Percentiles rank a stretch among this genome's conserved stretches.
These are phyloP conservation scores for Crenichthys baileyi DNA, from an alignment of 2,797 vertebrate genomes.

Conservation along the genomic window DNA sequence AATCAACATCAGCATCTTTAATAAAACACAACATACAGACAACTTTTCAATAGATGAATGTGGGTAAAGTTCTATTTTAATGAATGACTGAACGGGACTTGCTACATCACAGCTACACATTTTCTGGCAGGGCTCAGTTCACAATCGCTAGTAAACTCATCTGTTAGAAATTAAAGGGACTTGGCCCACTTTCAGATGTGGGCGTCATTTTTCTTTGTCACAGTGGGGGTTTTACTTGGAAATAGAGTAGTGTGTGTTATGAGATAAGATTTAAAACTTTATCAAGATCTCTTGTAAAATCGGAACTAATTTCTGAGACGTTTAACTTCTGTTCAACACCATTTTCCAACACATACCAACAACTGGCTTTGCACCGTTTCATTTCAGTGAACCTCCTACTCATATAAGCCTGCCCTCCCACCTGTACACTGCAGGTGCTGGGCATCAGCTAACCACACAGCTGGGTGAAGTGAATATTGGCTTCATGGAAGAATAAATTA, in stretches of 20 bases:
- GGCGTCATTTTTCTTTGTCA: background rate
- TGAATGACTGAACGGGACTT: background rate
- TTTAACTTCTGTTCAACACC: conserved; percentile 3
- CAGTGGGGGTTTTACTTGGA: conserved; percentile 9
- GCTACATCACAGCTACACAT: background rate
- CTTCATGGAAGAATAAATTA: conserved; percentile 1
- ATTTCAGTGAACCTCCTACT: conserved; percentile 35
- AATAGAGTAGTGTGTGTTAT: background rate
- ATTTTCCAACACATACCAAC: conserved; percentile 14
- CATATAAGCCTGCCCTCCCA: conserved; percentile 19
- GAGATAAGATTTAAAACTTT: conserved; percentile 7
- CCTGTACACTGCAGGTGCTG: conserved; percentile 6
- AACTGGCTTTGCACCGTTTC: background rate
- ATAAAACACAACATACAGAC: background rate
- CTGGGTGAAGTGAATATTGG: background rate
- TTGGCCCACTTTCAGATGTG: conserved; percentile 10
- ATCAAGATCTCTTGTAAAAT: background rate
- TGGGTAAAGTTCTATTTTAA: background rate
- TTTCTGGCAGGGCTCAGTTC: background rate
- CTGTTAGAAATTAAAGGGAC: conserved; percentile 1
- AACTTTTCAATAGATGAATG: background rate
- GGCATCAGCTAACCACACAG: background rate
- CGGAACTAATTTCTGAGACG: background rate
- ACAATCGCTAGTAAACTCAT: background rate
- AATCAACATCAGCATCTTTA: background rate